These are phyloP conservation scores for Sesamia inferens DNA, from an alignment of 2,888 invertebrate genomes.

Conservation along the genomic window DNA sequence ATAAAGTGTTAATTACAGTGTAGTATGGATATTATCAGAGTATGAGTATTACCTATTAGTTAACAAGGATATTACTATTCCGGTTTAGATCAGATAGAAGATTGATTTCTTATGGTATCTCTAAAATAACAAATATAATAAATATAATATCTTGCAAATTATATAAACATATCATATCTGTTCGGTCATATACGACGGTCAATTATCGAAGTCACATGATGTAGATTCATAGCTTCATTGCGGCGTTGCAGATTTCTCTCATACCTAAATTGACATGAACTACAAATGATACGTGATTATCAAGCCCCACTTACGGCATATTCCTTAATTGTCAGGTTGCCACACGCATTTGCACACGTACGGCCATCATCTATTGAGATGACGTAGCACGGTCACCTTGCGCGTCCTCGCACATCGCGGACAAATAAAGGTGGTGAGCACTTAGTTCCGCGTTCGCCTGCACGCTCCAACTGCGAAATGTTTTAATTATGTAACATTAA, in stretches of 20 bases:
- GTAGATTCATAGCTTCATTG: constrained; percentile 12
- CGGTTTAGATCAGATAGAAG: constrained; percentile 1
- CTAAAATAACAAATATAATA: too few species aligned
- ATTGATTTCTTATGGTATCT: constrained; percentile 7
- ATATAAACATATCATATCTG: constrained; percentile 2
- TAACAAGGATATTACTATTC: constrained; percentile 22
- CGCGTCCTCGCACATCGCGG: constrained; percentile 84
- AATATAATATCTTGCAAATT: constrained; percentile 5
- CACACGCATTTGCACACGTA: constrained; percentile 54
- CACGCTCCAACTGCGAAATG: constrained; percentile 66
- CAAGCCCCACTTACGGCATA: constrained; percentile 44
- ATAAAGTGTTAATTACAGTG: constrained; percentile 31
- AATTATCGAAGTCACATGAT: constrained; percentile 29
- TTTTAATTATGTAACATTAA: constrained; percentile 63
- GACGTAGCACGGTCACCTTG: constrained; percentile 85
- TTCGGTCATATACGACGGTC: constrained; percentile 12
- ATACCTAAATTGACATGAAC: constrained; percentile 30
- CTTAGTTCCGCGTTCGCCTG: constrained; percentile 81
- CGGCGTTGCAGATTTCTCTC: constrained; percentile 19
- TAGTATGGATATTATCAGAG: constrained; percentile 9
- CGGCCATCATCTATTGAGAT: constrained; percentile 57
- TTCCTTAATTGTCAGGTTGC: constrained; percentile 51
- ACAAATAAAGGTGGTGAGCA: constrained; percentile 84
- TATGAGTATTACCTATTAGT: constrained; percentile 6
- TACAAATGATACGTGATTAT: constrained; percentile 27